Evolutionary conservation across 2,113 vertebrate species (phyloP).

Genomic region (Rattus rattus): DNA sequence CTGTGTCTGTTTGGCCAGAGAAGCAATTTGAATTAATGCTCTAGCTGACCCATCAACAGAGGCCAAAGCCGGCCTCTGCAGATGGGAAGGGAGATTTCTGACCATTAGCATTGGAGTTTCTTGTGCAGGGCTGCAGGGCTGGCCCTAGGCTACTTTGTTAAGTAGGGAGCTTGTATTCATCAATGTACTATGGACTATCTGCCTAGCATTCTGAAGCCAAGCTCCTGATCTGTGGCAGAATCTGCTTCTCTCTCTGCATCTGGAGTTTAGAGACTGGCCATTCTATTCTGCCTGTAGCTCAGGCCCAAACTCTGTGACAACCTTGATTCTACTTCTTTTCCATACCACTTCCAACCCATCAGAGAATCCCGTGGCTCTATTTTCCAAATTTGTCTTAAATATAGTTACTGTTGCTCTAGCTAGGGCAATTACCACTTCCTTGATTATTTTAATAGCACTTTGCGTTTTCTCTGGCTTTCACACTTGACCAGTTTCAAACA

Average conservation of each 20-base stretch:
- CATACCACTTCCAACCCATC: not conserved
- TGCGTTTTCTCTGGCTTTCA: not conserved
- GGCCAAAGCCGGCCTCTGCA: not conserved
- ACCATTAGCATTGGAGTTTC: not conserved
- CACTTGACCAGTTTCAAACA: not conserved
- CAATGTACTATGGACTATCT: not conserved
- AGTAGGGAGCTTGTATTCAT: constrained; percentile 34
- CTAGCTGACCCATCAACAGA: constrained; percentile 58
- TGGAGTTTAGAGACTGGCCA: not conserved
- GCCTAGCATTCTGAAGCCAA: constrained; percentile 40
- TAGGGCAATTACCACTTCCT: not conserved
- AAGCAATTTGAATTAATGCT: constrained; percentile 68
- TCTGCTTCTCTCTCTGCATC: not conserved
- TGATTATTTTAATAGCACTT: not conserved
- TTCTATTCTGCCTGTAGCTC: not conserved
- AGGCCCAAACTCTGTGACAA: not conserved
- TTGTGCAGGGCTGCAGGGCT: not conserved
- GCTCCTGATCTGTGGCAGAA: not conserved
- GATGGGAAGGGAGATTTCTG: not conserved
- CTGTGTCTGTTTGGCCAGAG: constrained; percentile 44
- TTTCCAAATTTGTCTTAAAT: constrained; percentile 10
- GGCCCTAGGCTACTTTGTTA: constrained; percentile 53
- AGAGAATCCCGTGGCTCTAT: not conserved
- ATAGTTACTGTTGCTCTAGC: not conserved
- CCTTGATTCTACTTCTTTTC: not conserved